A percentile compares a stretch with the other conserved stretches of the same genome.
These are phyloP conservation scores for Ostrea denselamellosa DNA, from an alignment of 1,140 invertebrate species.

Conservation along the genomic window DNA sequence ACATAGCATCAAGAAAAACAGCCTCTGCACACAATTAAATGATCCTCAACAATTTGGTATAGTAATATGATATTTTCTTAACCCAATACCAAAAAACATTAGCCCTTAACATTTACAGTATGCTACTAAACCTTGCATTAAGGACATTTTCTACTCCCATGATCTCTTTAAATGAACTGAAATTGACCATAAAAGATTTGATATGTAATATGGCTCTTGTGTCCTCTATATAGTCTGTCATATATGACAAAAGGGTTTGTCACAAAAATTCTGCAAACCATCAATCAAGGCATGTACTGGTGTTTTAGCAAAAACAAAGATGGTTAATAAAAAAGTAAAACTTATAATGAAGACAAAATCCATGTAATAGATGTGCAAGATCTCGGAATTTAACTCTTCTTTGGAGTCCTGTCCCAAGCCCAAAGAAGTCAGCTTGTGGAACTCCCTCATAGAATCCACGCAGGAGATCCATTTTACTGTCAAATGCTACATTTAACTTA, in stretches of 20 bases:
- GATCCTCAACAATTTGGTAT: not conserved
- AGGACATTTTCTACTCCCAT: slow-evolving; percentile 13
- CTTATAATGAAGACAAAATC: not conserved
- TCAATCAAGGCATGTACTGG: not conserved
- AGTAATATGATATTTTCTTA: not conserved
- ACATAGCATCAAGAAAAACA: not conserved
- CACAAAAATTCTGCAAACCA: not conserved
- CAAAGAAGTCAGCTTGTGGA: not conserved
- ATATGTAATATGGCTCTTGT: slow-evolving; percentile 12
- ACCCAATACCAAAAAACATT: not conserved
- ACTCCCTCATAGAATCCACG: slow-evolving; percentile 13
- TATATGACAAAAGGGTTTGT: slow-evolving; percentile 9
- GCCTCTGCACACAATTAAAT: not conserved
- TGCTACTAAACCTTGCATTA: not conserved
- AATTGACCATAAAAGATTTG: slow-evolving; percentile 17
- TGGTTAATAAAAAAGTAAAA: not conserved
- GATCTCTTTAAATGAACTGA: slow-evolving; percentile 32
- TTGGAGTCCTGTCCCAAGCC: not conserved
- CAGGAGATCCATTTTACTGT: not conserved
- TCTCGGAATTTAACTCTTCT: not conserved
- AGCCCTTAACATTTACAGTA: not conserved
- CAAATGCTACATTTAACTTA: slow-evolving; percentile 26
- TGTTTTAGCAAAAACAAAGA: not conserved
- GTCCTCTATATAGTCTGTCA: not conserved
- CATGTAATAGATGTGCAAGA: not conserved